phyloP scores from a whole-genome alignment of 1,140 invertebrate genomes.

The Pseudomyrmex cubaensis region DNA sequence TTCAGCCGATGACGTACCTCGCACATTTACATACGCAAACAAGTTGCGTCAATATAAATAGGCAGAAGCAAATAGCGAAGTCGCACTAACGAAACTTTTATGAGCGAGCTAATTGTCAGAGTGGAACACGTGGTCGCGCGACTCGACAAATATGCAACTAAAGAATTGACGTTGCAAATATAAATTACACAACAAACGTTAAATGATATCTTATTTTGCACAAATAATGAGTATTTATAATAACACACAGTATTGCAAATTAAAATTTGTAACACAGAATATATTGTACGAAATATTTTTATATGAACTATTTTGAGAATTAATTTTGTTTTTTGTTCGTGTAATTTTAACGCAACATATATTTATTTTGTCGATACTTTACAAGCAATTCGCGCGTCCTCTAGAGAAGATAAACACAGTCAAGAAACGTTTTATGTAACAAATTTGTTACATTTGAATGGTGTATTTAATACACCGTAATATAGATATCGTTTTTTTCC shows the following conservation, averaged over 20 bases:
- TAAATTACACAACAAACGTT: not conserved
- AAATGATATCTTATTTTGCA: not conserved
- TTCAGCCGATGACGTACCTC: conserved; percentile 46
- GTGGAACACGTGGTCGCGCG: conserved; percentile 10
- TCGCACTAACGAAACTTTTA: conserved; percentile 56
- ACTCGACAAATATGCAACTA: conserved; percentile 30
- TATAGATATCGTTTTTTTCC: conserved; percentile 10
- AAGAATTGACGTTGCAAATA: conserved; percentile 32
- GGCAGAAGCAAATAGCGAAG: conserved; percentile 54
- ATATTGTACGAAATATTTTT: no score
- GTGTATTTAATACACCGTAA: conserved; percentile 23
- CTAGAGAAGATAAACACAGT: not conserved
- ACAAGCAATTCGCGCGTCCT: not conserved
- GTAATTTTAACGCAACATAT: no score
- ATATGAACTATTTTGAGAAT: no score
- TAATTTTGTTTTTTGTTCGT: no score
- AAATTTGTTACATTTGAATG: conserved; percentile 31
- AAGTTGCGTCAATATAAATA: conserved; percentile 60
- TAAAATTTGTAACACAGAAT: no score
- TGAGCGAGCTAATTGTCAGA: conserved; percentile 47
- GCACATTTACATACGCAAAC: conserved; percentile 62
- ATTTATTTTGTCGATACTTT: no score
- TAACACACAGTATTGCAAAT: no score
- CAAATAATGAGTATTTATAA: not conserved
- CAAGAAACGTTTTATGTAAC: not conserved